Evolutionary conservation across 2,888 invertebrate genomes (phyloP).

Genomic region (Gonocerus acuteangulatus): DNA sequence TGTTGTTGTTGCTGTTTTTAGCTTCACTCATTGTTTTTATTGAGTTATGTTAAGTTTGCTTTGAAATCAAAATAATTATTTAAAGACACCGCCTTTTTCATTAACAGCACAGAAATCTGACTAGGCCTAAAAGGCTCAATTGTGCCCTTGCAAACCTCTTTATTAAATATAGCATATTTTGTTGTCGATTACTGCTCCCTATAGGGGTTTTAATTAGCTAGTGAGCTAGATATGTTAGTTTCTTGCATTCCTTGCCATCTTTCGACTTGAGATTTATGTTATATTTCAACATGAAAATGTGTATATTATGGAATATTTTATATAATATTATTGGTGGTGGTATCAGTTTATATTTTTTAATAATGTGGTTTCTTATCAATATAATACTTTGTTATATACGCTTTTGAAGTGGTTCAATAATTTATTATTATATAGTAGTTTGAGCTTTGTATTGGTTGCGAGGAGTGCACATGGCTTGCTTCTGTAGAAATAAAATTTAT

Average conservation of each 20-base stretch:
- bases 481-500: conserved; percentile 30
- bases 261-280: conserved; percentile 4
- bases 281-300: conserved; percentile 13
- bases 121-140: conserved; percentile 20
- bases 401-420: conserved; percentile 24
- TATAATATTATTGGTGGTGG: conserved; percentile 27
- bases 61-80: conserved; percentile 12
- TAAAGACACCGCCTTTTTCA: conserved; percentile 33
- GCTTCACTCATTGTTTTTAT: conserved; percentile 33
- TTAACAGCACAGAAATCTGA: conserved; percentile 33
- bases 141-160: conserved; percentile 19
- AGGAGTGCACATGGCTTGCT: conserved; percentile 36
- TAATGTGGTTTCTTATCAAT: conserved; percentile 21
- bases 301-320: conserved; percentile 24
- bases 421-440: conserved; percentile 31
- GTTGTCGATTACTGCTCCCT: conserved; percentile 13
- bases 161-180: conserved; percentile 8
- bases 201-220: conserved; percentile 20
- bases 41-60: conserved; percentile 22
- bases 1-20: conserved; percentile 33
- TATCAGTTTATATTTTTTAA: conserved; percentile 26
- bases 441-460: conserved; percentile 35
- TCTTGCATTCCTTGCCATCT: conserved; percentile 25
- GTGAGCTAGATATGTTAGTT: conserved; percentile 15
- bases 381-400: conserved; percentile 26